These are phyloP conservation scores for Phorcus lineatus DNA, from an alignment of 2,888 invertebrate species.

Conservation along the genomic window DNA sequence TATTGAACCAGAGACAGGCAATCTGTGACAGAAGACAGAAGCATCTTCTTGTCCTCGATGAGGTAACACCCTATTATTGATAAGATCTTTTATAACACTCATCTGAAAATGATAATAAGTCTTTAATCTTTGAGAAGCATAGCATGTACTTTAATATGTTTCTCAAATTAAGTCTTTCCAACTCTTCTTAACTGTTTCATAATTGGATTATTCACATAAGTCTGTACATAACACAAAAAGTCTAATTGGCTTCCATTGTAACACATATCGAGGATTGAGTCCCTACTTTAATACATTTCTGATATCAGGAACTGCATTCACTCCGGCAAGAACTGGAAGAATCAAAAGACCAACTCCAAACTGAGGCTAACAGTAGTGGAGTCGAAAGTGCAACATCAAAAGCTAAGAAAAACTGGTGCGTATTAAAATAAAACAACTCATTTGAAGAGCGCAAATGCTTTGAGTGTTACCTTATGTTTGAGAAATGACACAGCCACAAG, in stretches of 20 bases:
- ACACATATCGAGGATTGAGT: not conserved
- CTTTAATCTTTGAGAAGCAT: too few relatives aligned
- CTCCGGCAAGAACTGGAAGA: conserved; percentile 46
- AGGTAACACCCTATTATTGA: conserved; percentile 38
- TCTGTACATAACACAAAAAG: not conserved
- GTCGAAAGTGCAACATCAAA: conserved; percentile 25
- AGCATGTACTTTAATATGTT: too few relatives aligned
- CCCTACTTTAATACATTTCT: not conserved
- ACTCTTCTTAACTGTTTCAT: not conserved
- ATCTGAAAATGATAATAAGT: too few relatives aligned
- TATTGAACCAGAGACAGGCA: conserved; percentile 56
- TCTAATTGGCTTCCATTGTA: not conserved
- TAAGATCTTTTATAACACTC: too few relatives aligned
- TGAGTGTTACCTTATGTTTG: too few relatives aligned
- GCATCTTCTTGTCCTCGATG: conserved; percentile 50
- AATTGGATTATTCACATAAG: not conserved
- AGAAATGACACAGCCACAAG: too few relatives aligned
- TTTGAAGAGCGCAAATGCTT: too few relatives aligned
- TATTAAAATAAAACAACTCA: not conserved
- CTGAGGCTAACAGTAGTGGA: conserved; percentile 25
- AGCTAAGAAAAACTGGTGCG: conserved; percentile 41
- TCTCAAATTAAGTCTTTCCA: too few relatives aligned
- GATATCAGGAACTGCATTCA: conserved; percentile 37
- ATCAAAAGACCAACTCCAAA: conserved; percentile 35
- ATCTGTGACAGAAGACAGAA: conserved; percentile 51